Evolutionary conservation across 2,888 invertebrate genomes (phyloP).

Genomic region (Hydrotaea cyrtoneurina): DNA sequence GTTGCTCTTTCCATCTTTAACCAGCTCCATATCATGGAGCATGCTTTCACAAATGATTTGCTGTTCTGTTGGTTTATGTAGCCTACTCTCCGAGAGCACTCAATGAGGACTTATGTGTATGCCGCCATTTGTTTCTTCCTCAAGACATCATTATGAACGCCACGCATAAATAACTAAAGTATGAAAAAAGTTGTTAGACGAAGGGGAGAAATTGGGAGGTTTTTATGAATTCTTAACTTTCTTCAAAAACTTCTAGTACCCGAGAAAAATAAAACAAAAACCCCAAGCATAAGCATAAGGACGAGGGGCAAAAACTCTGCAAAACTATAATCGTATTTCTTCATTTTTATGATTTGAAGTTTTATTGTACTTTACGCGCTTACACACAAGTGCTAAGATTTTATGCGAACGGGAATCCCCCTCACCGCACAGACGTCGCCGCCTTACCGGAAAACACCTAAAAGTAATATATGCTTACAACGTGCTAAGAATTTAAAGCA

Average conservation of each 20-base stretch:
- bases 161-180: background rate
- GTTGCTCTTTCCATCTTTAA: background rate
- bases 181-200: background rate
- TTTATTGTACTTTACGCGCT: slow-evolving; percentile 58
- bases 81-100: background rate
- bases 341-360: slow-evolving; percentile 66
- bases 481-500: slow-evolving; percentile 64
- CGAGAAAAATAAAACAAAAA: background rate
- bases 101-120: background rate
- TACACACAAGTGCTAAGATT: background rate
- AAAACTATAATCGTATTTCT: slow-evolving; percentile 63
- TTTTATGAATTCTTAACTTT: slow-evolving; percentile 22
- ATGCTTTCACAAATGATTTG: background rate
- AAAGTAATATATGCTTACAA: slow-evolving; percentile 62
- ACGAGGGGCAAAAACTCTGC: slow-evolving; percentile 35
- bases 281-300: slow-evolving; percentile 6
- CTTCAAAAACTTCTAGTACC: background rate
- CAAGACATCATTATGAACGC: slow-evolving; percentile 14
- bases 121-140: background rate
- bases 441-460: slow-evolving; percentile 21
- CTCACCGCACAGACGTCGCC: no score
- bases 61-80: background rate
- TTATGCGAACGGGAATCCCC: slow-evolving; percentile 11
- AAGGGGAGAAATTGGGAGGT: background rate
- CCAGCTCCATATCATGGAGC: no score